Base-by-base conservation (phyloP, 2,888 invertebrate genomes). In the Plemyria rubiginata region DNA sequence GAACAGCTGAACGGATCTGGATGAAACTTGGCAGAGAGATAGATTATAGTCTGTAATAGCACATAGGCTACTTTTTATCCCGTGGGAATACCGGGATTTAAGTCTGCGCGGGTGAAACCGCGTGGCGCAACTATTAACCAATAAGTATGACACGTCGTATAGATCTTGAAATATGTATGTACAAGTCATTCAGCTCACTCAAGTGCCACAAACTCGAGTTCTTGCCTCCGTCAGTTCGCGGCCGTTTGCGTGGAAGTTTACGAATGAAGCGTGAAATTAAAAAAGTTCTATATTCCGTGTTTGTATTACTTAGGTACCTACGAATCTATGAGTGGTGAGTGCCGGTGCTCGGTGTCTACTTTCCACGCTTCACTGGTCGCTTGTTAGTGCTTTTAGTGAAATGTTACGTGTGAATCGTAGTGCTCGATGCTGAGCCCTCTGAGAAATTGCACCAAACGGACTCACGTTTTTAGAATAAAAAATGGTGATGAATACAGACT, bases 201-300 rank as follows among this genome's bases (percentile, higher is more conserved):
- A 62, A 51, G 79, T 77, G 78, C 32, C n/a, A 78, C 70, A 74
- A 70, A 70, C 72, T 65, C 60, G 73, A 77, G 81, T 73, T 81
- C 81, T 78, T n/a, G 78, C 79, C 81, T 77, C 70, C 64, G 52
- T 22, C 29, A 54, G 50, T 48, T 40, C 77, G 70, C 71, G 70
- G 71, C 72, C 79, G 72, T 66, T 77, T 80, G 72, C 55, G 74
- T 75, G 76, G 77, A 82, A 86, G 82, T 83, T 86, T 81, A 74
- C 80, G 84, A 85, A 86, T 87, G 85, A 82, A 87, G 86, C 90
- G 86, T 90, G 86, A 90, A 88, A 91, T 91, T 89, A 91, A 89
- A 91, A 90, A 90, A 90, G 86, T 88, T 89, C 74, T 79, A 81
- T 82, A 81, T 84, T 79, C 79, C 71, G 68, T 76, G 71, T 76